Base-by-base conservation (phyloP, 2,797 vertebrate genomes). In the Acanthornis magna region DNA sequence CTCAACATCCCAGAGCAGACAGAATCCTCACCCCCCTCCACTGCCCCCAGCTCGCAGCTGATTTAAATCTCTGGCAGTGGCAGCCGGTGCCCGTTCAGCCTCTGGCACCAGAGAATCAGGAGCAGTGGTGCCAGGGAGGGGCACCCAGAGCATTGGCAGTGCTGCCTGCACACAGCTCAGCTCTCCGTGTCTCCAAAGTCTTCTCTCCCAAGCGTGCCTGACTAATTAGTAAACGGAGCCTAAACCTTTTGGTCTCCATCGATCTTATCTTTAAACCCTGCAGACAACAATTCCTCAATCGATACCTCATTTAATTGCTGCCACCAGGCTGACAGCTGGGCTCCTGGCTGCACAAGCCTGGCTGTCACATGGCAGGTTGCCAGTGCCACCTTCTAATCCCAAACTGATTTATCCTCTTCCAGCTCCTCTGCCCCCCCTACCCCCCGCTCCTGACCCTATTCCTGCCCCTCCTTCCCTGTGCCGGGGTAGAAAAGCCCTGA, bases 251-350 rank as follows among this genome's bases (percentile, higher is more conserved):
- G 95, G 94, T 96, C 95, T 93, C 73, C 88, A 97, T 96, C 81
- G 95, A 97, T 96, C 95, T 92, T 96, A 91, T 95, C 95, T 96
- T 93, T 93, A 96, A 96, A 93, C 91, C 94, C 94, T 89, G 93
- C 96, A 96, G 94, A 96, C 96, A 96, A 96, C 95, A 96, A 96
- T 93, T 96, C 94, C 93, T 96, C 96, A 95, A 96, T 97, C 96
- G 72, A 97, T 97, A 96, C 19, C 84, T 96, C 96, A 96, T 96
- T 97, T 96, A 97, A 97, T 97, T 96, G 95, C 96, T 96, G 95
- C 95, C 95, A 95, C 92, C 91, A 80, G 89, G 95, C 96, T 97
- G 96, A 96, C 96, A 97, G 93, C 95, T 95, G 95, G 94, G 93
- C 85, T 84, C 75, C 95, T 95, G 91, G 79, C 92, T 95, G 67